Conservation (phyloP, 2,797 vertebrate species). For the Halcyon chelicuti region DNA sequence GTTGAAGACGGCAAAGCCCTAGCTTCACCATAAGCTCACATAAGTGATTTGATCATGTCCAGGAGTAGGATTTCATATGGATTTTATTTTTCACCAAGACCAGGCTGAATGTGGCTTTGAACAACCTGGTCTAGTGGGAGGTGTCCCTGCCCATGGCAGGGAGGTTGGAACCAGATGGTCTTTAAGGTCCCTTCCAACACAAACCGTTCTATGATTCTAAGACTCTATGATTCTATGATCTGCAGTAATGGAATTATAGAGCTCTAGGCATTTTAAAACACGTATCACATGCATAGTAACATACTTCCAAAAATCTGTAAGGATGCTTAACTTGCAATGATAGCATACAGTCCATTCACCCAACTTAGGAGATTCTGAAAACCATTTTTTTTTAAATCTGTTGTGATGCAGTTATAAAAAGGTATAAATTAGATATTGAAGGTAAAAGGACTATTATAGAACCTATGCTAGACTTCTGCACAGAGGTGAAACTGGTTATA, state of each 20-base stretch:
- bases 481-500: neutral
- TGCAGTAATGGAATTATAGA: neutral
- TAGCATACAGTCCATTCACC: fast-evolving
- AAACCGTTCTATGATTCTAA: too few species aligned
- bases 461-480: neutral
- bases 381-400: neutral
- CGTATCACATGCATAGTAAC: neutral
- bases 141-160: too few species aligned
- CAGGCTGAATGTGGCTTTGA: too few species aligned
- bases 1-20: neutral
- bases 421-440: neutral
- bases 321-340: neutral
- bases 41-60: neutral
- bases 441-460: neutral
- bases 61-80: neutral
- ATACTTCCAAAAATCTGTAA: neutral
- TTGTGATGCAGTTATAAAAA: neutral
- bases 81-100: too few species aligned
- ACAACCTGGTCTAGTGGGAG: too few species aligned
- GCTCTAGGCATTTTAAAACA: neutral
- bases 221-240: too few species aligned
- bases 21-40: neutral
- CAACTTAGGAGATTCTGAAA: neutral
- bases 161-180: too few species aligned
- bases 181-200: too few species aligned